Percentiles rank a stretch among this genome's conserved stretches.
Conservation (phyloP, 1,140 invertebrate genomes). For the Hetaerina americana region DNA sequence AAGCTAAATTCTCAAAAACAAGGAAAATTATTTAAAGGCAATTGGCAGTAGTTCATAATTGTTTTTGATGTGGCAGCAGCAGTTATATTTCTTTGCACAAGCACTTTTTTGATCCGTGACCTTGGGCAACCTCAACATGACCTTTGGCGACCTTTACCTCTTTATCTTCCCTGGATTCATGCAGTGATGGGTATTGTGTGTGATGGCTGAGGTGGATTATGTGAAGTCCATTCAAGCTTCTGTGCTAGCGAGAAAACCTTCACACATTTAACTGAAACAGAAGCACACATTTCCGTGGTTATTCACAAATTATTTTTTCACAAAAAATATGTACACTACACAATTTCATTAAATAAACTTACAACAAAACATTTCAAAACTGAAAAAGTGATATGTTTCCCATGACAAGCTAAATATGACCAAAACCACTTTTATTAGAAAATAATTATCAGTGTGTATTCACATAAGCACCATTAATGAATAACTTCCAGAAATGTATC, state of each 20-base stretch:
- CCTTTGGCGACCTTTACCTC: not conserved
- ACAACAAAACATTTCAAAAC: no score
- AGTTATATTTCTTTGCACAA: not conserved
- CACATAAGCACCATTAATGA: no score
- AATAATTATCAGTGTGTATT: no score
- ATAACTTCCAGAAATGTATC: no score
- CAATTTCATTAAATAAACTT: no score
- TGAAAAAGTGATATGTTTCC: no score
- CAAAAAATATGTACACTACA: no score
- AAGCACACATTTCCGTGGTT: no score
- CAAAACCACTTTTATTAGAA: no score
- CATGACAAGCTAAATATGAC: no score
- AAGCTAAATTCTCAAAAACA: not conserved
- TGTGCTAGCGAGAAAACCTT: not conserved
- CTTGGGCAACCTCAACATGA: not conserved
- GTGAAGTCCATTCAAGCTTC: not conserved
- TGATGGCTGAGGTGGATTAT: not conserved
- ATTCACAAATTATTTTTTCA: no score
- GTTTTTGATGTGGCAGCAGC: not conserved
- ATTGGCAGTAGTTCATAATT: not conserved
- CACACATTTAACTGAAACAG: not conserved
- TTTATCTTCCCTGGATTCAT: not conserved
- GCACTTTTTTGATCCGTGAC: not conserved
- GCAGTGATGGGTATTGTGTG: not conserved
- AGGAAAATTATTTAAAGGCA: not conserved